Evolutionary conservation across 2,888 invertebrate species (phyloP).

Genomic region (Amphipyra tragopoginis): DNA sequence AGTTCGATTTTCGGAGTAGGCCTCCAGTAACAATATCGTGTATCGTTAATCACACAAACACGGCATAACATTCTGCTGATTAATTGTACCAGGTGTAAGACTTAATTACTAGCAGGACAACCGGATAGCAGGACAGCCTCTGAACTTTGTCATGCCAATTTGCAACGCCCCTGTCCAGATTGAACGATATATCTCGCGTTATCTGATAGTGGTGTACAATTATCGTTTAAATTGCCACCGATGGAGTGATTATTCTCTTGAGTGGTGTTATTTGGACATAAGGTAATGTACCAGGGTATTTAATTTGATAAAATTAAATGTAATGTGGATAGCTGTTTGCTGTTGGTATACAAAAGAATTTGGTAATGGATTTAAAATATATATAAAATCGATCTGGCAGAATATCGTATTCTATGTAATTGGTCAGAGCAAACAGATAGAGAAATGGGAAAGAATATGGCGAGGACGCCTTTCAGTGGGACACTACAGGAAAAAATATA

Average conservation of each 20-base stretch:
- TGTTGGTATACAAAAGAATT: too few relatives aligned
- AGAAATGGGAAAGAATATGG: too few relatives aligned
- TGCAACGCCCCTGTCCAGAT: conserved; percentile 60
- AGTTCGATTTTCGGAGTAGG: too few relatives aligned
- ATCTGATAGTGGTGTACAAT: conserved; percentile 53
- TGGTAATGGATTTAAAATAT: too few relatives aligned
- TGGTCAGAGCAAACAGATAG: too few relatives aligned
- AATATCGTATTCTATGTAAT: too few relatives aligned
- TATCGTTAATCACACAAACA: conserved; percentile 32
- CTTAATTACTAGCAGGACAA: conserved; percentile 70
- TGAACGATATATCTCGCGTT: conserved; percentile 63
- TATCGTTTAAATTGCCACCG: conserved; percentile 47
- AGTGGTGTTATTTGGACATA: background rate
- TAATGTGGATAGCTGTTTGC: too few relatives aligned
- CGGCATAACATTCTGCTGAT: conserved; percentile 62
- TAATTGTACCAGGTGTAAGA: conserved; percentile 78
- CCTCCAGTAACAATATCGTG: conserved; percentile 10
- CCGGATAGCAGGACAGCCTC: conserved; percentile 51
- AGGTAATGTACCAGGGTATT: background rate
- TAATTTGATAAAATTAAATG: too few relatives aligned
- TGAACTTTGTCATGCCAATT: conserved; percentile 64
- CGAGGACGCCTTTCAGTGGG: too few relatives aligned
- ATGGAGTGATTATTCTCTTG: conserved; percentile 9
- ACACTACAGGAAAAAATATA: too few relatives aligned
- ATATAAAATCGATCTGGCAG: too few relatives aligned